A percentile compares a stretch with the other conserved stretches of the same genome.
Evolutionary conservation across 2,888 invertebrate genomes (phyloP).

Genomic region (Zonitis immaculata): DNA sequence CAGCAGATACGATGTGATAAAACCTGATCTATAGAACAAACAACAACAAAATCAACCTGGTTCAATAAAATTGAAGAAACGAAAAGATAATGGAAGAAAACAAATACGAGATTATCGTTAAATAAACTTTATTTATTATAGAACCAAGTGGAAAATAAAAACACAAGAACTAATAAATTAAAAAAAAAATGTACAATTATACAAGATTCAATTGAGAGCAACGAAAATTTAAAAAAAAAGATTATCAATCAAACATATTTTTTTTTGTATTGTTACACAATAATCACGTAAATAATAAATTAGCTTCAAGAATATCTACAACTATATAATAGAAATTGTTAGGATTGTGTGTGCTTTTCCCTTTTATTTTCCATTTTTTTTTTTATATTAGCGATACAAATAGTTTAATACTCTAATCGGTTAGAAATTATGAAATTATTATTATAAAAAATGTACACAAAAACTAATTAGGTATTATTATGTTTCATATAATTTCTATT

Average conservation of each 20-base stretch:
- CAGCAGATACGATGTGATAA: background rate
- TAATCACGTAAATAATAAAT: constrained; percentile 26
- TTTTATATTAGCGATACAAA: constrained; percentile 35
- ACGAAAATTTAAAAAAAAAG: constrained; percentile 16
- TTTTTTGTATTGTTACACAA: constrained; percentile 26
- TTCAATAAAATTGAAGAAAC: background rate
- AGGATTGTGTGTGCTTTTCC: constrained; percentile 24
- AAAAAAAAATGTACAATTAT: constrained; percentile 32
- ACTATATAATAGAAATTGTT: constrained; percentile 22
- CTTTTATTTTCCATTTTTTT: constrained; percentile 16
- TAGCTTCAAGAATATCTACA: constrained; percentile 34
- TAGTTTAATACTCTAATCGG: constrained; percentile 36
- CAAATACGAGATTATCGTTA: constrained; percentile 19
- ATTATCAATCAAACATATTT: background rate
- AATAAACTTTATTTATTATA: constrained; percentile 36
- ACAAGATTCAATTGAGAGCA: constrained; percentile 21
- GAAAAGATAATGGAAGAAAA: background rate
- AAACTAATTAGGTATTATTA: constrained; percentile 24
- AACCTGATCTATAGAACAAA: constrained; percentile 26
- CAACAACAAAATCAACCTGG: constrained; percentile 11
- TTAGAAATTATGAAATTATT: constrained; percentile 33
- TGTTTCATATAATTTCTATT: constrained; percentile 12
- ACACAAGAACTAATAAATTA: constrained; percentile 32
- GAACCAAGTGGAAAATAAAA: constrained; percentile 31
- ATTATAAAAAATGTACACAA: constrained; percentile 40